These are phyloP conservation scores for Heliconius nattereri DNA, from an alignment of 1,140 invertebrate species.

Conservation along the genomic window DNA sequence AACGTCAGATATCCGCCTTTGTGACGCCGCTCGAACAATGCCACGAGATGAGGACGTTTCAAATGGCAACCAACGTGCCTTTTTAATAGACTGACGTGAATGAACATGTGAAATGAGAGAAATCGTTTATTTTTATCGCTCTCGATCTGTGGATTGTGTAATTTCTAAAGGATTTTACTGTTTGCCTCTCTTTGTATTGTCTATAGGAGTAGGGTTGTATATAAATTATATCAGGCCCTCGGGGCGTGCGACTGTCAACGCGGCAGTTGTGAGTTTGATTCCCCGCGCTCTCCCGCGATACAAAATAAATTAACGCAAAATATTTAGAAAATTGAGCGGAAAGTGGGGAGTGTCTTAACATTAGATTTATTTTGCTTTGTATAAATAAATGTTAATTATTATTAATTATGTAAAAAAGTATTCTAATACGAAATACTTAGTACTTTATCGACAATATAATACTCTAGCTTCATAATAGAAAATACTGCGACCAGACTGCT, in stretches of 20 bases:
- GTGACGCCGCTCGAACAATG: slow-evolving; percentile 13
- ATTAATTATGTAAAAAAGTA: background rate
- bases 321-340: no score
- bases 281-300: no score
- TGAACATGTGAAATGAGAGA: slow-evolving; percentile 6
- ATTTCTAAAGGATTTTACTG: background rate
- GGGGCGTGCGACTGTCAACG: no score
- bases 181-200: background rate
- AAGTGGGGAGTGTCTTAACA: no score
- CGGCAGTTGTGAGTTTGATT: no score
- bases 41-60: background rate
- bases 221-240: background rate
- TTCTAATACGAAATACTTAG: background rate
- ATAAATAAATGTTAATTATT: background rate
- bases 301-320: no score
- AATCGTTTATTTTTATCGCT: slow-evolving; percentile 11
- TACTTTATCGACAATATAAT: background rate
- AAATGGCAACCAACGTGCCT: slow-evolving; percentile 6
- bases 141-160: background rate
- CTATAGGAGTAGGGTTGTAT: background rate
- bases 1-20: slow-evolving; percentile 19
- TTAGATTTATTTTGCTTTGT: no score
- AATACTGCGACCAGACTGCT: background rate
- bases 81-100: slow-evolving; percentile 10
- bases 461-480: slow-evolving; percentile 12